Percentiles rank a stretch among this genome's conserved stretches.
Conservation (phyloP, 2,797 vertebrate genomes). For the Eupleurogrammus muticus region DNA sequence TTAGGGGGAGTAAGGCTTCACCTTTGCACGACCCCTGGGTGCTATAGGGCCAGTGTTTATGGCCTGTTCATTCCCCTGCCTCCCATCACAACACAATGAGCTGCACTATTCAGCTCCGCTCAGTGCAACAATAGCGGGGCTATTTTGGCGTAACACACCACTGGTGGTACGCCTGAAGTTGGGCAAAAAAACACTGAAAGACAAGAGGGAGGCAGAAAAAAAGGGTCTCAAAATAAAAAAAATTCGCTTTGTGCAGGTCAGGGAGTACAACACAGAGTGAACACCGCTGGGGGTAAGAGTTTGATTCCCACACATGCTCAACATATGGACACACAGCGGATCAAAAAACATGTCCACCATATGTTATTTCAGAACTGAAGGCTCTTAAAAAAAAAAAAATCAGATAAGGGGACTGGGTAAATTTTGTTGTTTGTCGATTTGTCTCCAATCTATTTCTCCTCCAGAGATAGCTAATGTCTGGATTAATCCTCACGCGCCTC, state of each 20-base stretch:
- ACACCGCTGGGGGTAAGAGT: neutral
- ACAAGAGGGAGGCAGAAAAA: slow-evolving; percentile 21
- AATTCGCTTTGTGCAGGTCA: slow-evolving; percentile 6
- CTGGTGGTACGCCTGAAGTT: slow-evolving; percentile 72
- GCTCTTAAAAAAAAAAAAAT: slow-evolving; percentile 42
- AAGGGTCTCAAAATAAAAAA: slow-evolving; percentile 36
- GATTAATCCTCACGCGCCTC: slow-evolving; percentile 60
- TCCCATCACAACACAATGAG: slow-evolving; percentile 85
- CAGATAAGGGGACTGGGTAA: slow-evolving; percentile 26
- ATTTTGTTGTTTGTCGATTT: slow-evolving; percentile 46
- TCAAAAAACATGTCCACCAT: slow-evolving; percentile 44
- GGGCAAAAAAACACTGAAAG: slow-evolving; percentile 41
- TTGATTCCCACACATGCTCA: slow-evolving; percentile 45
- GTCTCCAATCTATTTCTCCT: slow-evolving; percentile 49
- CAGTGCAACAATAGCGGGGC: slow-evolving; percentile 78
- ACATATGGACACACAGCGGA: slow-evolving; percentile 38
- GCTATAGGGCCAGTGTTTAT: slow-evolving; percentile 82
- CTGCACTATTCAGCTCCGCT: slow-evolving; percentile 76
- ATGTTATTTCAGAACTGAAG: slow-evolving; percentile 36
- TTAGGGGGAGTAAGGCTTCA: slow-evolving; percentile 78
- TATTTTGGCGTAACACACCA: slow-evolving; percentile 81
- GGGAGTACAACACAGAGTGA: slow-evolving; percentile 10
- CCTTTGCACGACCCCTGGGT: slow-evolving; percentile 81
- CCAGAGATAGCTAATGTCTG: slow-evolving; percentile 62
- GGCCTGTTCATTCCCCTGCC: slow-evolving; percentile 81